Percentiles rank a stretch among this genome's conserved stretches.
Conservation (phyloP, 2,797 vertebrate genomes). For the Halcyon badia region DNA sequence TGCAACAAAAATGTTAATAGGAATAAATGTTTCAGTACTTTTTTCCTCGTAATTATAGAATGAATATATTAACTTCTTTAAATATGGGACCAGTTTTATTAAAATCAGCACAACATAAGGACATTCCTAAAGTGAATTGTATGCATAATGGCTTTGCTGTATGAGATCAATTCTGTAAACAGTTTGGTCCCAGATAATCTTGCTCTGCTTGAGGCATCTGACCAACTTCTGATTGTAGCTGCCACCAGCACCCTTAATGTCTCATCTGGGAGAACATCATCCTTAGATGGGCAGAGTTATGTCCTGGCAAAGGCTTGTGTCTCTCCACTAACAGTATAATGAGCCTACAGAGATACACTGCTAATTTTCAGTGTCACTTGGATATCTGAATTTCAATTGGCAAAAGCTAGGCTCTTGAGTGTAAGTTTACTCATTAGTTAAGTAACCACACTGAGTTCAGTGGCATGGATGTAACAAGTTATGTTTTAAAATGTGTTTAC, state of each 20-base stretch:
- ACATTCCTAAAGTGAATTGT: conserved; percentile 55
- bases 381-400: not conserved
- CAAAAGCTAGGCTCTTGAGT: not conserved
- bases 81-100: conserved; percentile 59
- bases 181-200: conserved; percentile 1
- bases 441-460: not conserved
- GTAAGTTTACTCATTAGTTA: not conserved
- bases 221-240: not conserved
- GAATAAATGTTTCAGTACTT: conserved; percentile 34
- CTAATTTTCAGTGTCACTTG: not conserved
- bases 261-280: not conserved
- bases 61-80: conserved; percentile 5
- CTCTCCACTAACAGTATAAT: not conserved
- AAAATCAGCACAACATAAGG: not conserved
- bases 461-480: not conserved
- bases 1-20: conserved; percentile 27
- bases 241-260: not conserved
- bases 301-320: not conserved
- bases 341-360: not conserved
- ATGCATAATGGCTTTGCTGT: conserved; percentile 46
- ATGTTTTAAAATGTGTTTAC: conserved; percentile 31
- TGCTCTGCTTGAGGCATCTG: not conserved
- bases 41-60: not conserved
- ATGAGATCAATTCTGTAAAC: conserved; percentile 63
- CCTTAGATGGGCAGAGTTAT: not conserved